A percentile compares a stretch with the other conserved stretches of the same genome.
Conservation (phyloP, 2,797 vertebrate species). For the Antrozous pallidus region DNA sequence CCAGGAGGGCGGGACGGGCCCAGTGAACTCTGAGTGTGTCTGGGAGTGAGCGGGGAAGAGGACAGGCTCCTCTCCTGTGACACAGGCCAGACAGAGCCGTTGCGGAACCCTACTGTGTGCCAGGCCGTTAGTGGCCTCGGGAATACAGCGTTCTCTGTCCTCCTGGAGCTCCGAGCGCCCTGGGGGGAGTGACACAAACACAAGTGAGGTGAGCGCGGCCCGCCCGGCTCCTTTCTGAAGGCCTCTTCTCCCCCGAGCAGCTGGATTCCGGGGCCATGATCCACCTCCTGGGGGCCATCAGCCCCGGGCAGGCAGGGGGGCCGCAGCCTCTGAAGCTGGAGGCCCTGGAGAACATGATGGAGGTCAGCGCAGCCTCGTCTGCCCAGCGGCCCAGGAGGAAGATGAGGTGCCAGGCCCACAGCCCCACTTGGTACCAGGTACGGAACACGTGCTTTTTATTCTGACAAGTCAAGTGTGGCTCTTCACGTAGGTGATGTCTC, state of each 20-base stretch:
- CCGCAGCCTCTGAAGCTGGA: neutral
- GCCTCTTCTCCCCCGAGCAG: neutral
- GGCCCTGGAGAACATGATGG: slow-evolving; percentile 54
- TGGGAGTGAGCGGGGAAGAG: neutral
- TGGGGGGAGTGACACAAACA: fast-evolving
- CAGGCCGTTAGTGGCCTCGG: neutral
- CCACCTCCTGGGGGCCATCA: slow-evolving; percentile 68
- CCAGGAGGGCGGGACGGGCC: neutral
- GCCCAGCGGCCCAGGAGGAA: neutral
- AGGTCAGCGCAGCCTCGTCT: neutral
- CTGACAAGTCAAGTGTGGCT: too few relatives aligned
- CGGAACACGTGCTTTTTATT: neutral
- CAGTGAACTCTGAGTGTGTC: neutral
- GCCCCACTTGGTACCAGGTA: slow-evolving; percentile 34
- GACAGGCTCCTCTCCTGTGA: neutral
- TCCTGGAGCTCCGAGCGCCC: neutral
- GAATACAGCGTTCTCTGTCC: neutral
- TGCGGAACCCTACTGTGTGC: neutral
- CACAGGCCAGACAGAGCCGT: neutral
- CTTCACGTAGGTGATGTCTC: neutral
- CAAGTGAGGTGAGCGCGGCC: fast-evolving
- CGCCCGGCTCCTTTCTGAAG: fast-evolving
- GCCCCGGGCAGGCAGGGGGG: neutral
- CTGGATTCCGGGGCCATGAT: neutral
- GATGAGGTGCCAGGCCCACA: fast-evolving